Evolutionary conservation across 2,888 invertebrate species (phyloP), one percentile per base, ranked within the genome.

Genomic region (Eupelmus urozonus): DNA sequence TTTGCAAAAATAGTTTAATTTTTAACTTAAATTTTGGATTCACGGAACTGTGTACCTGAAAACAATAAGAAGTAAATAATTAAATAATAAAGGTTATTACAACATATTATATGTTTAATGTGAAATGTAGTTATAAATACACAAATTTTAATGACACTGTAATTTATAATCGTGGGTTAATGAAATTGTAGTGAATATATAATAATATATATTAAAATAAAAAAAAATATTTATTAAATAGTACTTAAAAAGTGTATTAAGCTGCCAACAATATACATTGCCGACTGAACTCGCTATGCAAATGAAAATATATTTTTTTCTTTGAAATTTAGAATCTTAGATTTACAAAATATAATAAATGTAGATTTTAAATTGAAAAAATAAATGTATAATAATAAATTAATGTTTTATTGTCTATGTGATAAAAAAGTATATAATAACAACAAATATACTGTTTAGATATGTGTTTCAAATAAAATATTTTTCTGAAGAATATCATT

Each of bases 291-390:
- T 57, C 40, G 29, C 34, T 60, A 34, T 9, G 34, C 11, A 55
- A 27, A 62, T 45, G 2, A 20, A 59, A 63, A 25, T 3, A 25
- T 57, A 65, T 63, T 62, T 70, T 81, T 83, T 74, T 69, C 84
- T 23, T 34, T 7, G 13, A 13, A 16, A 7, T 13, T 9, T 45
- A 13, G 45, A 7, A 13, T 45, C 9, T 45, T 45, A 13, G 4
- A 45, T 9, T 9, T 13, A 45, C 13, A 13, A 9, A 45, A 2
- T 34, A 34, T 5, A 34, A 34, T 34, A 34, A 45, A 16, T n/a
- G n/a, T n/a, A n/a, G n/a, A n/a, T n/a, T n/a, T n/a, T n/a, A n/a
- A n/a, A n/a, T n/a, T n/a, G n/a, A n/a, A n/a, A n/a, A n/a, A n/a
- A n/a, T n/a, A n/a, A n/a, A n/a, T n/a, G n/a, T n/a, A 45, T 45